These are phyloP conservation scores for Pyrocephalus nanus DNA, from an alignment of 2,797 vertebrate genomes.

Conservation along the genomic window DNA sequence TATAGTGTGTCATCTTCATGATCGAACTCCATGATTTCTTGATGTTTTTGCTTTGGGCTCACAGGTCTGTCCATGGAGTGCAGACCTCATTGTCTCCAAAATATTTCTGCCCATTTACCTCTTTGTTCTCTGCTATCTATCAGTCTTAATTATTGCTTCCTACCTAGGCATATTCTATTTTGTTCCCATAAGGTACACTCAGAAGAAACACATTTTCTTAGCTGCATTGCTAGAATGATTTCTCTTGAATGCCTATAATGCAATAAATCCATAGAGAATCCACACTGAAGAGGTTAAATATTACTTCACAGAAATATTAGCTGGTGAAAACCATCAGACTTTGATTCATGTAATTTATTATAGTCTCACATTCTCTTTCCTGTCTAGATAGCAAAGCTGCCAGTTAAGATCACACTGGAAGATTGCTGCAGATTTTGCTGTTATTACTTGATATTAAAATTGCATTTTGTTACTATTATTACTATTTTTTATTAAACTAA, in stretches of 20 bases:
- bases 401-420: conserved; percentile 42
- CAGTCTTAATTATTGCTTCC: background rate
- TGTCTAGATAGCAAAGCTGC: conserved; percentile 27
- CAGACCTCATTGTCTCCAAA: background rate
- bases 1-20: rapidly evolving
- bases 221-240: background rate
- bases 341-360: conserved; percentile 54
- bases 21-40: background rate
- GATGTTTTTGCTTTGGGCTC: background rate
- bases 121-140: background rate
- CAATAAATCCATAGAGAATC: background rate
- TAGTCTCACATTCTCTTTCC: conserved; percentile 8
- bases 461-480: background rate
- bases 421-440: conserved; percentile 7
- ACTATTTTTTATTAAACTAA: background rate
- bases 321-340: conserved; percentile 28
- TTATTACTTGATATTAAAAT: conserved; percentile 23
- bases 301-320: conserved; percentile 1
- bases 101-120: background rate
- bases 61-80: background rate
- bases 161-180: background rate
- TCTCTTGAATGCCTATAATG: background rate
- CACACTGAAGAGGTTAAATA: background rate
- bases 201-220: background rate
- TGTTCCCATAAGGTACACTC: background rate